Conservation (phyloP, 1,140 invertebrate species). For the Lasaia peninsularis region DNA sequence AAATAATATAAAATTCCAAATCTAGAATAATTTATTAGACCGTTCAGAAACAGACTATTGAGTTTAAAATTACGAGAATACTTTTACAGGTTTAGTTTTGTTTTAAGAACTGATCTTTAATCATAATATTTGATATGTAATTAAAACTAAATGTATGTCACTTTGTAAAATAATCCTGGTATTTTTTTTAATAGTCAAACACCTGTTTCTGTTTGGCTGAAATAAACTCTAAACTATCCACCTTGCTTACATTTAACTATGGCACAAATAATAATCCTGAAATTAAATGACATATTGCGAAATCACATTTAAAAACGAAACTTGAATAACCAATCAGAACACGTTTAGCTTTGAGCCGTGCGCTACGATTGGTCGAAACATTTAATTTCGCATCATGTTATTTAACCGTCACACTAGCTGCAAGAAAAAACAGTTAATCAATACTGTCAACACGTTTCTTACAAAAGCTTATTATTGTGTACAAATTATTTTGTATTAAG, state of each 20-base stretch:
- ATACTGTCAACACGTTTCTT: slow-evolving; percentile 18
- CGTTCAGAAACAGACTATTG: neutral
- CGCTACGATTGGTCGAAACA: neutral
- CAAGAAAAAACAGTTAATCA: slow-evolving; percentile 23
- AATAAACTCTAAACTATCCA: neutral
- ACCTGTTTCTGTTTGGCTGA: neutral
- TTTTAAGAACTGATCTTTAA: no score
- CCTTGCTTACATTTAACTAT: neutral
- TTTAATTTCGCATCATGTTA: neutral
- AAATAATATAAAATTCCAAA: neutral
- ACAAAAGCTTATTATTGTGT: slow-evolving; percentile 34
- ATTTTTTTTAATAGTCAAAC: neutral
- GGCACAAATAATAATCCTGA: neutral
- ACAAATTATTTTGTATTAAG: slow-evolving; percentile 27
- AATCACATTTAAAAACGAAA: neutral
- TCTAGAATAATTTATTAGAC: neutral
- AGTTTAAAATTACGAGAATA: neutral
- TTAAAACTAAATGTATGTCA: no score
- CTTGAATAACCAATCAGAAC: neutral
- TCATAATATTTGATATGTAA: no score
- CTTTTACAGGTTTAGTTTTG: no score
- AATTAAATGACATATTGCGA: neutral
- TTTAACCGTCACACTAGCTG: slow-evolving; percentile 6
- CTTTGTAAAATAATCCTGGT: no score
- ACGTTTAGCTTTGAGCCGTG: neutral